These are phyloP conservation scores for Melanchra persicariae DNA, from an alignment of 2,888 invertebrate genomes.

Conservation along the genomic window DNA sequence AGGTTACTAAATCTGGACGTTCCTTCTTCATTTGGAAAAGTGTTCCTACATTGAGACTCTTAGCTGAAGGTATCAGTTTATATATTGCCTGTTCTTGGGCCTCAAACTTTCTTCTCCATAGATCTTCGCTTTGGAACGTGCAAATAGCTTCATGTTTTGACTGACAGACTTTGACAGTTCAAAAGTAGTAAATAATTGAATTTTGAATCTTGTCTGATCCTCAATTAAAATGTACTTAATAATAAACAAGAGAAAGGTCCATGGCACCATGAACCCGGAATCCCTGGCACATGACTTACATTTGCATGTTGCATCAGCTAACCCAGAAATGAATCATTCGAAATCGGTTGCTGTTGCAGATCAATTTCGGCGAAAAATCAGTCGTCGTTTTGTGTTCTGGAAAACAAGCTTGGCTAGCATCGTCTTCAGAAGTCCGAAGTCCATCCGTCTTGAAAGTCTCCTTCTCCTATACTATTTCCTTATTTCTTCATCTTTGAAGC, in stretches of 20 bases:
- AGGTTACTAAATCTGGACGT: too few species aligned
- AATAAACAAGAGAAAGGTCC: conserved; percentile 56
- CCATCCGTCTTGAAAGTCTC: neutral
- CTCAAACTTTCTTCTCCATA: too few species aligned
- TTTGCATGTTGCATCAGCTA: conserved; percentile 20
- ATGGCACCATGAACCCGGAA: conserved; percentile 61
- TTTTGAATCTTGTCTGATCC: neutral
- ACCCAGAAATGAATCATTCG: conserved; percentile 45
- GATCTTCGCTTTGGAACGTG: too few species aligned
- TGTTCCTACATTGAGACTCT: neutral
- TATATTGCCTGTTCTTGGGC: neutral
- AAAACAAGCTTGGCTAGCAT: neutral
- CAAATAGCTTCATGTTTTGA: too few species aligned
- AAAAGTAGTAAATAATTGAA: too few species aligned
- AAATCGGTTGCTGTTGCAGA: conserved; percentile 4
- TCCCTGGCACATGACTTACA: conserved; percentile 55
- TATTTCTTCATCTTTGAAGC: neutral
- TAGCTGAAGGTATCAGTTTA: neutral
- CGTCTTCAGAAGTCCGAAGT: neutral
- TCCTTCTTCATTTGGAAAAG: neutral
- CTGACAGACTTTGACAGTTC: too few species aligned
- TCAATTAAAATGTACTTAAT: conserved; percentile 37
- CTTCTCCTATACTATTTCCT: too few species aligned
- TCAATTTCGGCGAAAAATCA: conserved; percentile 30
- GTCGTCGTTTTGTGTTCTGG: conserved; percentile 24